phyloP scores from a whole-genome alignment of 2,113 vertebrate genomes.

The Pelobates fuscus region DNA sequence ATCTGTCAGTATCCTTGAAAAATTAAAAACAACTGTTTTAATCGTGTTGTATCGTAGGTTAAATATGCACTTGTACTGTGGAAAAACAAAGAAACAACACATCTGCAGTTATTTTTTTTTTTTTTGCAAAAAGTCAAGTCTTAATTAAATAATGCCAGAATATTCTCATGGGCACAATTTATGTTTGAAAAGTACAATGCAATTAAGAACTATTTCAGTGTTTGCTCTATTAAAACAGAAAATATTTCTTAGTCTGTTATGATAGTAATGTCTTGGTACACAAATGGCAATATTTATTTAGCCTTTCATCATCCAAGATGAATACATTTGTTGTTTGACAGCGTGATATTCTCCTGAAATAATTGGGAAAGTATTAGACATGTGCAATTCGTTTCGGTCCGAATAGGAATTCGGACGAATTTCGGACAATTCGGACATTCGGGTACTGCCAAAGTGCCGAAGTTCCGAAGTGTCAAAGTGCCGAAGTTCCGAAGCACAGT shows the following conservation, averaged over 20 bases:
- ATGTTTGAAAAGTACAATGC: background rate
- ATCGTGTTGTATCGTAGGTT: too few relatives aligned
- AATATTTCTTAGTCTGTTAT: background rate
- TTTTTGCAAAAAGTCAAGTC: slow-evolving; percentile 1
- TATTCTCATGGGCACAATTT: background rate
- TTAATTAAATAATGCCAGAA: background rate
- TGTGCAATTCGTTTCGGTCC: too few relatives aligned
- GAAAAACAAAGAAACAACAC: background rate
- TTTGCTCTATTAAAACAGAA: background rate
- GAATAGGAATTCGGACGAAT: too few relatives aligned
- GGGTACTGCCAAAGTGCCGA: too few relatives aligned
- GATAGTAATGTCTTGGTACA: background rate
- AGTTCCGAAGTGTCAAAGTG: too few relatives aligned
- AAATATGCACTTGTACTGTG: background rate
- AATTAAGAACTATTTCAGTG: background rate
- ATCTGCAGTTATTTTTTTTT: background rate
- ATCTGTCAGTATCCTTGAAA: too few relatives aligned
- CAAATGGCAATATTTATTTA: background rate
- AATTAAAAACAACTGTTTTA: too few relatives aligned
- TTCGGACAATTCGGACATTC: too few relatives aligned
- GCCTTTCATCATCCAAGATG: background rate
- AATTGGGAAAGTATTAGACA: background rate
- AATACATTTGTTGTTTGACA: background rate
- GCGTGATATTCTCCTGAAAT: background rate
- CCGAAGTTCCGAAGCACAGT: too few relatives aligned